Base-by-base conservation (phyloP, 1,140 invertebrate species). In the Drosophila erecta region DNA sequence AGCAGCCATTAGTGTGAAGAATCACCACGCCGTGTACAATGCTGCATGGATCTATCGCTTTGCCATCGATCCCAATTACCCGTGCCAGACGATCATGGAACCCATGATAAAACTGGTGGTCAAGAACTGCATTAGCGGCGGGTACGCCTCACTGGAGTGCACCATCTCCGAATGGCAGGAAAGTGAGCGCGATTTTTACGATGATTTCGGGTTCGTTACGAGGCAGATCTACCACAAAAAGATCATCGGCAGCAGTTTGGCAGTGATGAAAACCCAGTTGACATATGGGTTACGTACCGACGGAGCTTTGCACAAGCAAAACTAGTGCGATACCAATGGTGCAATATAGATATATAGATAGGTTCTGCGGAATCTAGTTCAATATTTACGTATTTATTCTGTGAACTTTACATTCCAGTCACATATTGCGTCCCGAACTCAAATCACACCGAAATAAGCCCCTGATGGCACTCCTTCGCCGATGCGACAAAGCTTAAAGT, bases 221-320 rank as follows among this genome's bases (percentile, higher is more conserved):
- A 69, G 91, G 2, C 91, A 92, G 62, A 92, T 92, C 24, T 92
- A 92, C 72, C 91, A 92, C 24, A 92, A 92, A 40, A 86, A 90
- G 60, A 92, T 92, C 11, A 81, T 92, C 27, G 91, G 91, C 24
- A 91, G 81, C 57, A 92, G 73, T 11, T 47, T 92, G 15, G 76
- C 89, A 1, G 87, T 92, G 10, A 90, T 91, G 87, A 92, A 92
- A 35, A 81, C 91, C 2, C 91, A 92, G 61, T 51, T 92, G 10
- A 90, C 90, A 0, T 90, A 57, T 24, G 74, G 74, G 30, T 43
- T 92, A 10, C 74, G 57, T n/a, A 53, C 58, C 6, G 77, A 90
- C 8, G 87, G 79, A 4, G 47, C 69, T 17, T 33, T 91, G 8
- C 79, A 86, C 6, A 91, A 91, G 46, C 76, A 79, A 58, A 91